Evolutionary conservation across 2,797 vertebrate genomes (phyloP).

Genomic region (Vultur gryphus): DNA sequence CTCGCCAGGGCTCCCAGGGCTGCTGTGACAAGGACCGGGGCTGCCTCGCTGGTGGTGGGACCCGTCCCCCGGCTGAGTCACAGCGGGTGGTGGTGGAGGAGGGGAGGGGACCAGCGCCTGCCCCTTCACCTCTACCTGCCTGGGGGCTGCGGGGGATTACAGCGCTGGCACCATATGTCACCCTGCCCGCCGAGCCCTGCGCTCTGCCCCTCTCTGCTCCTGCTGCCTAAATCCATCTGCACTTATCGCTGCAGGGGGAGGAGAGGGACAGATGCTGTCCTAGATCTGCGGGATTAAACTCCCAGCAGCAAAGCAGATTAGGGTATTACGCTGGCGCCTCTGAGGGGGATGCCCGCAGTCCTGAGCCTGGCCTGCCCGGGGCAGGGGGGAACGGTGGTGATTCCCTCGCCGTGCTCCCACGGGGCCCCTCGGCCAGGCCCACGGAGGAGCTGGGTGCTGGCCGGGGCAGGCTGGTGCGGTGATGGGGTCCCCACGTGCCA

Average conservation of each 20-base stretch:
- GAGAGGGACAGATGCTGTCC: slow-evolving; percentile 73
- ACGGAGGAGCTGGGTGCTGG: background rate
- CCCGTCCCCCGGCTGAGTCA: fast-evolving
- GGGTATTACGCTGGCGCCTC: slow-evolving; percentile 50
- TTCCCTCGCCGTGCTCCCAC: background rate
- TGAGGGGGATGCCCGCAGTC: slow-evolving; percentile 27
- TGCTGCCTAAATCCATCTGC: slow-evolving; percentile 12
- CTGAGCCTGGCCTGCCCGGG: background rate
- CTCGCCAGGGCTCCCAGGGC: fast-evolving
- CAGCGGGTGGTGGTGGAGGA: background rate
- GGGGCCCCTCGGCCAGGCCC: background rate
- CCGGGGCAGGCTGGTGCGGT: fast-evolving
- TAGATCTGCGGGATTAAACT: slow-evolving; percentile 74
- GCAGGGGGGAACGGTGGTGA: background rate
- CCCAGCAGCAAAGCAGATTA: slow-evolving; percentile 74
- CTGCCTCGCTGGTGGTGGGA: fast-evolving
- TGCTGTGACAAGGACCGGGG: background rate
- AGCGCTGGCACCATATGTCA: background rate
- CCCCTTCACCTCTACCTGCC: background rate
- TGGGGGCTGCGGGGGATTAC: background rate
- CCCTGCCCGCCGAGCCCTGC: background rate
- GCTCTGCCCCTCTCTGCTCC: background rate
- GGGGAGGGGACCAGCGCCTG: background rate
- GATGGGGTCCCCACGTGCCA: fast-evolving
- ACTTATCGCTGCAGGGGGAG: background rate